Base-by-base conservation (phyloP, 2,888 invertebrate genomes). In the Drosophila hamatofila region DNA sequence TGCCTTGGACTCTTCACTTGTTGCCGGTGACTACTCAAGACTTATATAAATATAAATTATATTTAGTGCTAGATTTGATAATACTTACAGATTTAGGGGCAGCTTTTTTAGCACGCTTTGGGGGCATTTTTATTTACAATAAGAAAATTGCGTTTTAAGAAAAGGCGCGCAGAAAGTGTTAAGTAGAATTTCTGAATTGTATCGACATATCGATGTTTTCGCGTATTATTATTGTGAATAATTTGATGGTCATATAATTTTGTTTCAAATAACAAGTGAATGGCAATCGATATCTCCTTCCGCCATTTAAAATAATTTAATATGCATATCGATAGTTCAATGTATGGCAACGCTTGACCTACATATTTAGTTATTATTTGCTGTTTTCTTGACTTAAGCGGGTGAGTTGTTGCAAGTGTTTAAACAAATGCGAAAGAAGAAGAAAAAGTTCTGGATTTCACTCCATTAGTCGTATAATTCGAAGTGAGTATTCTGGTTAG, bases 21-120 rank as follows among this genome's bases (percentile, higher is more conserved):
- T 37, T 27, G 60, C 41, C 16, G 42, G 14, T 16, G 41, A 2
- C 69, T 77, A 23, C 3, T 14, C 0, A 54, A 16, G 1, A 48
- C 27, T n/a, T 23, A 21, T 18, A 21, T 14, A 11, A 33, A 14
- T 16, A 6, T 60, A 8, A 49, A 5, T 18, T 21, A 0, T 2
- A 11, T 8, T 21, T 14, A 3, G 3, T 14, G 7, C 14, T 4
- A 16, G 9, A 39, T 9, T 18, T 25, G 2, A 1, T 23, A 0
- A 7, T 14, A 58, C 65, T 71, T 57, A 80, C 77, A 1, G n/a
- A 21, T 12, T 55, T 58, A 4, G 49, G 18, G 2, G 30, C 27
- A 21, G 52, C 21, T 35, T 68, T 68, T 14, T 57, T 78, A 16
- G 27, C 41, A 42, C 66, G 64, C 11, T 77, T 77, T 3, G 77